Evolutionary conservation across 2,888 invertebrate genomes (phyloP), one percentile per base, ranked within the genome.

Genomic region (Lithosia quadra): DNA sequence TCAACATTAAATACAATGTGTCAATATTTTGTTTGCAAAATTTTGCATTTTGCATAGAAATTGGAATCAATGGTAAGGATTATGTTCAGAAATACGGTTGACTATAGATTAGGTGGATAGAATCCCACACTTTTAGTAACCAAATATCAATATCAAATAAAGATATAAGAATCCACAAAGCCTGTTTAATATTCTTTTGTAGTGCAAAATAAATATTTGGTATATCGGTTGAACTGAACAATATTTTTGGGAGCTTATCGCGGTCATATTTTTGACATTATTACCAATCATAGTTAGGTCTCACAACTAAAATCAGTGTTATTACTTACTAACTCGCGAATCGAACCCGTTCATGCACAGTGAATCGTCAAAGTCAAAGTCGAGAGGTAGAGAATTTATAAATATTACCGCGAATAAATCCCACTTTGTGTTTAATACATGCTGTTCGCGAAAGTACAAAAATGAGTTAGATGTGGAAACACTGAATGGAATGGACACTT

Each of bases 51-150:
- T 21, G 55, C 55, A n/a, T 56, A 65, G 49, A 57, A 55, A 63
- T 67, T 74, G 63, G 61, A 69, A 67, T 76, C 63, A 75, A 49
- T 68, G 69, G 22, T 69, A 61, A 68, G 72, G 66, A 67, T 68
- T 57, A 62, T 18, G 65, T 65, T 68, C 74, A 71, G 63, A 77
- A 72, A 71, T 78, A 76, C 68, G 28, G 69, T 65, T 81, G 75
- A 79, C 77, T 80, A 79, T 74, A 76, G 73, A 66, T 79, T 55
- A 68, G 75, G 62, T 72, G 75, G 81, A 75, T 65, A 74, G 71
- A 69, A 65, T 63, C 71, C 79, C 78, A 82, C 68, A 82, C 82
- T 83, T 84, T 79, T 83, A 80, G 43, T 78, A 66, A 76, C 79
- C 82, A 83, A 86, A 84, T 79, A 64, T 64, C 11, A 13, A 9